A percentile compares a stretch with the other conserved stretches of the same genome.
These are phyloP conservation scores for Pempheris klunzingeri DNA, from an alignment of 2,797 vertebrate species.

Conservation along the genomic window DNA sequence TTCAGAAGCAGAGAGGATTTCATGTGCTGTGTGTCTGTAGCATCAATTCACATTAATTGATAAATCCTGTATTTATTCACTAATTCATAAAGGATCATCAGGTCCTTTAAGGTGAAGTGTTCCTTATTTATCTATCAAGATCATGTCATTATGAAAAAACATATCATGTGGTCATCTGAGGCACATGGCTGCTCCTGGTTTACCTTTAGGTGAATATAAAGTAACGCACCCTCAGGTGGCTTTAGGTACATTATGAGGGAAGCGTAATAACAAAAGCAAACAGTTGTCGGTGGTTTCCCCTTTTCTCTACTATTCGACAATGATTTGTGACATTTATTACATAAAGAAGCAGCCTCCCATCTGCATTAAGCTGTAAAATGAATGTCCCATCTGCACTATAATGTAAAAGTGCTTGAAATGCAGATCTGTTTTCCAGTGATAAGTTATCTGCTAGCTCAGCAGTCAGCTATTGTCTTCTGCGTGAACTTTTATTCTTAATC, in stretches of 20 bases:
- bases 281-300: background rate
- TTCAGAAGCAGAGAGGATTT: constrained; percentile 41
- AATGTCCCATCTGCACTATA: constrained; percentile 26
- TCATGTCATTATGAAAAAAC: background rate
- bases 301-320: constrained; percentile 7
- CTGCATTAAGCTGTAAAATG: constrained; percentile 25
- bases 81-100: background rate
- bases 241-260: background rate
- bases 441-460: constrained; percentile 39
- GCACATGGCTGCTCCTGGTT: background rate
- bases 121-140: background rate
- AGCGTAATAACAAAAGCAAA: background rate
- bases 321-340: constrained; percentile 20
- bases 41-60: constrained; percentile 9
- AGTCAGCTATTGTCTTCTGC: constrained; percentile 10
- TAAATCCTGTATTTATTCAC: background rate
- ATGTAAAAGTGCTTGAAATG: constrained; percentile 42
- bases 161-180: background rate
- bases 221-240: background rate
- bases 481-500: constrained; percentile 36
- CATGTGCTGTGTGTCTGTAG: constrained; percentile 1
- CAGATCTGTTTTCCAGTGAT: constrained; percentile 51
- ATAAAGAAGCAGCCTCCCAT: constrained; percentile 15
- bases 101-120: background rate
- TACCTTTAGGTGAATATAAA: background rate